A percentile compares a stretch with the other conserved stretches of the same genome.
These are phyloP conservation scores for Stomatorhinus ivindoensis DNA, from an alignment of 2,113 vertebrate genomes.

Conservation along the genomic window DNA sequence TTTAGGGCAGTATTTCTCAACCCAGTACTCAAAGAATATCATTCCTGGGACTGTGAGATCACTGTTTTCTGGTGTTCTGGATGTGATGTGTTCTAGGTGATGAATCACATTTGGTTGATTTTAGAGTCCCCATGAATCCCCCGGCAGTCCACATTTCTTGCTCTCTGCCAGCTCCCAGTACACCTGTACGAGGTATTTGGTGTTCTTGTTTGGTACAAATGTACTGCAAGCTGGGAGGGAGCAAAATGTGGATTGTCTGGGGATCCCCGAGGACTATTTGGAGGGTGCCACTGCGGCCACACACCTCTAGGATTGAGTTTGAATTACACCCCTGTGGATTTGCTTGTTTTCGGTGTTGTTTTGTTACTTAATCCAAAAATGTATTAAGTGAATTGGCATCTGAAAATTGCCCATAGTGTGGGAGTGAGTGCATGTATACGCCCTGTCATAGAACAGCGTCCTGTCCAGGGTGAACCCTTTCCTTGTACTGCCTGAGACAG, in stretches of 20 bases:
- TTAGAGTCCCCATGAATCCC: not conserved
- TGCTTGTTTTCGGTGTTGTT: not conserved
- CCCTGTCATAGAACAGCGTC: not conserved
- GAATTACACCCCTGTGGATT: not conserved
- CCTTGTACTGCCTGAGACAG: not conserved
- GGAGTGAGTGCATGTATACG: not conserved
- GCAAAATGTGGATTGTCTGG: not conserved
- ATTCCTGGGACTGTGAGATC: not conserved
- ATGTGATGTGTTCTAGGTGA: not conserved
- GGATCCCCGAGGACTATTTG: not conserved
- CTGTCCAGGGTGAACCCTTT: not conserved
- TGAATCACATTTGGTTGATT: not conserved
- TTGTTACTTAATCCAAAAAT: not conserved
- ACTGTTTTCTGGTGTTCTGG: not conserved
- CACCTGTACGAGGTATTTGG: not conserved
- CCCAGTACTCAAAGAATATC: not conserved
- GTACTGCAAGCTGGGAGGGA: not conserved
- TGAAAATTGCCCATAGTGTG: not conserved
- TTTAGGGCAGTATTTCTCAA: not conserved
- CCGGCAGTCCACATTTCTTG: not conserved
- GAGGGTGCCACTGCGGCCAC: no score
- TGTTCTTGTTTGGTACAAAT: not conserved
- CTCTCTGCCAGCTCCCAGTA: not conserved
- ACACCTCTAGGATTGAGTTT: not conserved
- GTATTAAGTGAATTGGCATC: not conserved